These are phyloP conservation scores for Halictus quadricinctus DNA, from an alignment of 2,888 invertebrate genomes.

Conservation along the genomic window DNA sequence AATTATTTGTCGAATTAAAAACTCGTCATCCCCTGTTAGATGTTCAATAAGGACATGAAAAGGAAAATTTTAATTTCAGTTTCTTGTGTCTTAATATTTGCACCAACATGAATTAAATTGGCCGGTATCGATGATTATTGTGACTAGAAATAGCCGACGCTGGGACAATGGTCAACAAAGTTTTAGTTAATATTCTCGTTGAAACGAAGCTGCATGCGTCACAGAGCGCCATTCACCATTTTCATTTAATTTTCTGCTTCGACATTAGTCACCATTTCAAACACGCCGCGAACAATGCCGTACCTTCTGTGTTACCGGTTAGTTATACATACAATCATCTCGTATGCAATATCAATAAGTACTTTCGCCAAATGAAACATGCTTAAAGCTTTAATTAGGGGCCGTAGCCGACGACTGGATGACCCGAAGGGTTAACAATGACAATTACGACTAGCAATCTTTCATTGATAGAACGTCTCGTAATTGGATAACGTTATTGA, in stretches of 20 bases:
- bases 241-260: neutral
- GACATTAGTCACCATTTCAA: neutral
- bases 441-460: neutral
- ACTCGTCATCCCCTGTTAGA: too few relatives aligned
- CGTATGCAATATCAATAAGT: neutral
- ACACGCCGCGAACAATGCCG: neutral
- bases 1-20: neutral
- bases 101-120: neutral
- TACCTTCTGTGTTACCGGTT: neutral
- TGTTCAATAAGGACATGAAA: neutral
- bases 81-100: too few relatives aligned
- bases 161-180: neutral
- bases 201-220: neutral
- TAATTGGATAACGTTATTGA: slow-evolving; percentile 36
- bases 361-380: neutral
- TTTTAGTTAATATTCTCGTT: neutral
- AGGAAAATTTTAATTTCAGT: neutral
- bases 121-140: neutral
- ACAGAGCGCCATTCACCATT: neutral
- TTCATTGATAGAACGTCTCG: slow-evolving; percentile 12
- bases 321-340: neutral
- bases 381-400: slow-evolving; percentile 9
- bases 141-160: neutral
- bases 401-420: neutral
- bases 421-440: slow-evolving; percentile 1